Evolutionary conservation across 2,888 invertebrate species (phyloP), one percentile per base, ranked within the genome.

Genomic region (Mongoloraphidia duomilia): DNA sequence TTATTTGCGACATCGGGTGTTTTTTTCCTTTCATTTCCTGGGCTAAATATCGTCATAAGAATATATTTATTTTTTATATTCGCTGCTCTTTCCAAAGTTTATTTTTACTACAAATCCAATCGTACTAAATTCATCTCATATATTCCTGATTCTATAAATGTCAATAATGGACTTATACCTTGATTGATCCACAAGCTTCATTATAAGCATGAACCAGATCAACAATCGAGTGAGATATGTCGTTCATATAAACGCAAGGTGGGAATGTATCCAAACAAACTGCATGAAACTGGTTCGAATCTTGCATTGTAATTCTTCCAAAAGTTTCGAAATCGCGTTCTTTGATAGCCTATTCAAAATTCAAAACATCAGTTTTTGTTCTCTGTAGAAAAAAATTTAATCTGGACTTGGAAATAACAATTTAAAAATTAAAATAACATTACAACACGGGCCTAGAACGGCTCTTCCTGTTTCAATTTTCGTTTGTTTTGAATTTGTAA

Each of bases 221-320:
- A 5, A 85, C 76, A 48, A 98, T 82, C 26, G 76, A 71, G 63
- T 84, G 82, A 0, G 97, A 96, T 1, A 79, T 74, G 61, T 92
- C 87, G 61, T 86, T 95, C 82, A 97, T 80, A 64, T 99, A 99
- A 11, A 82, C 73, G 64, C 87, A 85, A 1, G 98, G 96, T 14
- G 98, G 97, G 70, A 79, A 92, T 0, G 96, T 88, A 64, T 97
- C 97, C 52, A 92, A 68, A 60, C 91, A 91, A 33, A 91, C 74
- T 0, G 95, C 93, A 73, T 98, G 98, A 61, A 98, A 84, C 64
- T 95, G 91, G 73, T 98, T 97, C 52, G 95, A 95, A 61, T 98
- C 98, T 66, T 82, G 82, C 89, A 99, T 99, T 0, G 94, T 93
- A 17, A 96, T 73, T 62, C 87, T 81, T n/a, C 91, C 94, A 72